Conservation (phyloP, 1,140 invertebrate species). For the Palaemon carinicauda region DNA sequence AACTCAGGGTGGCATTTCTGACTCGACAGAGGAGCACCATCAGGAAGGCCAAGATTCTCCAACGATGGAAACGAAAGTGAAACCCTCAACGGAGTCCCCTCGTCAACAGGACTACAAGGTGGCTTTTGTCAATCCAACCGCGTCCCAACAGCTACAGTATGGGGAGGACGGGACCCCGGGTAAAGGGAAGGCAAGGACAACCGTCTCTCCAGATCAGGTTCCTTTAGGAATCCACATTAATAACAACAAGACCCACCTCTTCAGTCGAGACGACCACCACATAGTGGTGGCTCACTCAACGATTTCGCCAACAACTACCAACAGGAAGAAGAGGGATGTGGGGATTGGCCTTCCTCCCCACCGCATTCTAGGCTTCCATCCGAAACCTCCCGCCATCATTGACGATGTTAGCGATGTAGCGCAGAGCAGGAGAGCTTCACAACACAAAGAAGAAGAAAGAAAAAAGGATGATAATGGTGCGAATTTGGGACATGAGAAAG, state of each 20-base stretch:
- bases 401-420: neutral
- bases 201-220: neutral
- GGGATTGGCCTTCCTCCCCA: neutral
- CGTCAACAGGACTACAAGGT: no score
- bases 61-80: no score
- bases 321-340: slow-evolving; percentile 15
- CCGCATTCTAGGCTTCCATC: neutral
- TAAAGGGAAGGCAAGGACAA: no score
- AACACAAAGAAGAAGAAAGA: neutral
- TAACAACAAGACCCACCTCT: slow-evolving; percentile 19
- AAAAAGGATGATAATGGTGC: neutral
- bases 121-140: no score
- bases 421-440: neutral
- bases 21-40: no score
- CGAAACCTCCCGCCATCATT: neutral
- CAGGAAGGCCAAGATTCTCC: no score
- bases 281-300: neutral
- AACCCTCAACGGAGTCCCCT: no score
- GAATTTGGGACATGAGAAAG: neutral
- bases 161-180: no score
- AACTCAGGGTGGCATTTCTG: no score
- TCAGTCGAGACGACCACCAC: slow-evolving; percentile 20
- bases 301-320: neutral
- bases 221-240: neutral
- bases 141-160: no score